A percentile compares a stretch with the other conserved stretches of the same genome.
Evolutionary conservation across 2,113 vertebrate genomes (phyloP).

Genomic region (Spheniscus mendiculus): DNA sequence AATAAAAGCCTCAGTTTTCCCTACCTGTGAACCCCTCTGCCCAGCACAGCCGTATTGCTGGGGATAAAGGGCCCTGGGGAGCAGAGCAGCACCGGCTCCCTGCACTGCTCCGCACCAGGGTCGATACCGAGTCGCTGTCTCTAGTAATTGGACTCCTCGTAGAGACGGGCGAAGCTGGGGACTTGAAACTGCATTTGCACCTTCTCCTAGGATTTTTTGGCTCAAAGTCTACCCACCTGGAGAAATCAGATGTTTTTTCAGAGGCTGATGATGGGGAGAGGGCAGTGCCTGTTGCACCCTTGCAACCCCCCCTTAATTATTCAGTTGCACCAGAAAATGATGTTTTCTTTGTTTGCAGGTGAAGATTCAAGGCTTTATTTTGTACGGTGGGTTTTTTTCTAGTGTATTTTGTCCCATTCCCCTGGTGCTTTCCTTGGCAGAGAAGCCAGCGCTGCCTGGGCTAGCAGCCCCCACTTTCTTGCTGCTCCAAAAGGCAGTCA

Average conservation of each 20-base stretch:
- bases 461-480: background rate
- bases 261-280: background rate
- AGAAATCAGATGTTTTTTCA: background rate
- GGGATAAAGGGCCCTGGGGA: background rate
- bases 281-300: background rate
- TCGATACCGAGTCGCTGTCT: accelerated
- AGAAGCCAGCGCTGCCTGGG: background rate
- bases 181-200: background rate
- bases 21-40: background rate
- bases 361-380: background rate
- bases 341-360: background rate
- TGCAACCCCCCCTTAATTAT: background rate
- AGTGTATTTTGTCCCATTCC: background rate
- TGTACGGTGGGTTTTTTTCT: background rate
- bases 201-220: background rate
- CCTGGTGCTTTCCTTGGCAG: background rate
- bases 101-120: accelerated
- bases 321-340: background rate
- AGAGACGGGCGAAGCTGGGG: background rate
- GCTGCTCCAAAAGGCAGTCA: background rate
- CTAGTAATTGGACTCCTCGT: background rate
- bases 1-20: background rate
- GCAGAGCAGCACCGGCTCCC: background rate
- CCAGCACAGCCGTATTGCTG: accelerated
- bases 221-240: background rate